Evolutionary conservation across 1,140 invertebrate genomes (phyloP).

Genomic region (Drosophila navojoa): DNA sequence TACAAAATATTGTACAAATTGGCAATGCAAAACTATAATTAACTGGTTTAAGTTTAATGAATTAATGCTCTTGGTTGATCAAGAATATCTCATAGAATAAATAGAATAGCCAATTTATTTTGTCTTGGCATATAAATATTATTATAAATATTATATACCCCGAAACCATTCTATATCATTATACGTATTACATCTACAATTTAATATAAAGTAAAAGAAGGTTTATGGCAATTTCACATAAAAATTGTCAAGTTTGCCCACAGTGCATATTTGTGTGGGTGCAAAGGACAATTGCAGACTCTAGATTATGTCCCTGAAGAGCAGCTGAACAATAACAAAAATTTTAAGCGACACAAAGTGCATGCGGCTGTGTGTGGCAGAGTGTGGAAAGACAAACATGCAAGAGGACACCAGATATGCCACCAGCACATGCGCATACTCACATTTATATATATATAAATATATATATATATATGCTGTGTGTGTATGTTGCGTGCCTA

Average conservation of each 20-base stretch:
- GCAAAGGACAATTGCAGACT: constrained; percentile 11
- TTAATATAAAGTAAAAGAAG: too few species aligned
- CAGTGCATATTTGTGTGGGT: neutral
- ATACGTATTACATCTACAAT: too few species aligned
- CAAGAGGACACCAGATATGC: constrained; percentile 36
- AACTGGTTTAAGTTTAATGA: too few species aligned
- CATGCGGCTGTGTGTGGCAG: constrained; percentile 42
- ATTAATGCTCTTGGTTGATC: too few species aligned
- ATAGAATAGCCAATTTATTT: too few species aligned
- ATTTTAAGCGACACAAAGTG: constrained; percentile 42
- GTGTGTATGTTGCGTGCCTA: constrained; percentile 13
- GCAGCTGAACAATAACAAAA: constrained; percentile 64
- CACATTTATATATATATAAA: constrained; percentile 19
- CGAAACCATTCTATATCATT: too few species aligned
- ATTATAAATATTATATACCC: too few species aligned
- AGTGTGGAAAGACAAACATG: constrained; percentile 25
- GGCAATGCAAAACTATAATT: too few species aligned
- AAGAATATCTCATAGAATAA: too few species aligned
- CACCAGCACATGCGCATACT: constrained; percentile 22
- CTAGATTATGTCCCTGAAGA: constrained; percentile 43
- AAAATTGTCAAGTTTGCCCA: neutral
- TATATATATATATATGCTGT: constrained; percentile 8
- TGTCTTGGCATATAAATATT: too few species aligned
- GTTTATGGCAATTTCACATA: too few species aligned
- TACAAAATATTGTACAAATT: too few species aligned